Conservation (phyloP, 2,797 vertebrate genomes). For the Hyperoplus lanceolatus region DNA sequence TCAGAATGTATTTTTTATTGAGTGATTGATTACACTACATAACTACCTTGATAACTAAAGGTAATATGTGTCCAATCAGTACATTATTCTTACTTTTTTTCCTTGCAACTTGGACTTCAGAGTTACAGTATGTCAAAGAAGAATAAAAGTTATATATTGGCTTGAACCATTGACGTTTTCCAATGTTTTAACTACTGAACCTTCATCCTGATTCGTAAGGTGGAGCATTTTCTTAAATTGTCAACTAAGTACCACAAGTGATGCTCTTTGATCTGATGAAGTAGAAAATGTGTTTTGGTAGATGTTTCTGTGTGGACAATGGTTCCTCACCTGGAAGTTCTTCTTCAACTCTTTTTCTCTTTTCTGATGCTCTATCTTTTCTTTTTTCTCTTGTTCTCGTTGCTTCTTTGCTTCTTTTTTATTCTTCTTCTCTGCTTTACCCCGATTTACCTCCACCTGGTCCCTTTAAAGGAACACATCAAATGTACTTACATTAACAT, state of each 20-base stretch:
- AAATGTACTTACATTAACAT: background rate
- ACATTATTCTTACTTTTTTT: background rate
- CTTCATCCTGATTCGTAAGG: background rate
- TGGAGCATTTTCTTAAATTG: background rate
- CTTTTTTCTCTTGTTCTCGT: conserved; percentile 71
- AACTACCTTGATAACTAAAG: background rate
- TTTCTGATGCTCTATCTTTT: conserved; percentile 74
- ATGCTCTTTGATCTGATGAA: background rate
- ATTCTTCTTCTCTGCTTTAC: conserved; percentile 35
- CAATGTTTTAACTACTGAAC: background rate
- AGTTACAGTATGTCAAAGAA: background rate
- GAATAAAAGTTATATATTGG: background rate
- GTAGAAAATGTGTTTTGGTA: background rate
- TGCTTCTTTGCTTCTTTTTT: conserved; percentile 70
- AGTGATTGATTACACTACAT: background rate
- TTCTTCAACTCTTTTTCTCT: conserved; percentile 77
- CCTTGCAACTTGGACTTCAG: background rate
- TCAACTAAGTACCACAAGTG: background rate
- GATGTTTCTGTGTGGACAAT: too few species aligned
- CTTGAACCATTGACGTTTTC: background rate
- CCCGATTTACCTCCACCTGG: conserved; percentile 21
- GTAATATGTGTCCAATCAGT: background rate
- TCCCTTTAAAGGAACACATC: conserved; percentile 41
- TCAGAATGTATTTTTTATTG: background rate
- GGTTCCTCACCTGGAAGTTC: conserved; percentile 82